These are phyloP conservation scores for Dryococelus australis DNA, from an alignment of 2,888 invertebrate species.

Conservation along the genomic window DNA sequence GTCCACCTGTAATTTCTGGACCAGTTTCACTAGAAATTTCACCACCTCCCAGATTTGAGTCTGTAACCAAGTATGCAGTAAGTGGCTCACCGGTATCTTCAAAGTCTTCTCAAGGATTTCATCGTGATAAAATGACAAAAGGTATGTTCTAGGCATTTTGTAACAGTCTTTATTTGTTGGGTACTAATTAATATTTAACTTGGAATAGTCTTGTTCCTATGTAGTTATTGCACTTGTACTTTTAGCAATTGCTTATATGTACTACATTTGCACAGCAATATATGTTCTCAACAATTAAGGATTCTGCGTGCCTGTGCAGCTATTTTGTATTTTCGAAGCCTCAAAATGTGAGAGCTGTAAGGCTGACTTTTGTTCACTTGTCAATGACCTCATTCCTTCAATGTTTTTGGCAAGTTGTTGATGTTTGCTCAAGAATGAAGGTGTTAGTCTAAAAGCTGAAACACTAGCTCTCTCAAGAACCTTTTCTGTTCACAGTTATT, in stretches of 20 bases:
- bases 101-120: not conserved
- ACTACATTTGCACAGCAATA: too few relatives aligned
- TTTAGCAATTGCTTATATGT: too few relatives aligned
- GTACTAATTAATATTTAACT: too few relatives aligned
- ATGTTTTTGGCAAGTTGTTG: not conserved
- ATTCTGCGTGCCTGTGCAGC: too few relatives aligned
- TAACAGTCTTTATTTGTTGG: too few relatives aligned
- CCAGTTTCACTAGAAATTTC: not conserved
- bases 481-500: too few relatives aligned
- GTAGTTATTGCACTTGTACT: too few relatives aligned
- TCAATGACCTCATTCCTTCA: not conserved
- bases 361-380: too few relatives aligned
- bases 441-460: not conserved
- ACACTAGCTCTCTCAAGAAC: conserved; percentile 9
- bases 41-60: not conserved
- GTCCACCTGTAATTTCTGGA: not conserved
- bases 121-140: not conserved
- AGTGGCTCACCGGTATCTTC: not conserved
- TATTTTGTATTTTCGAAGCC: too few relatives aligned
- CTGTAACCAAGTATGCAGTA: not conserved
- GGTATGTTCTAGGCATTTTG: not conserved
- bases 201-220: too few relatives aligned
- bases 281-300: too few relatives aligned
- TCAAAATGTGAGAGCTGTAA: too few relatives aligned
- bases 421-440: not conserved